Conservation (phyloP, 1,140 invertebrate genomes). For the Saccostrea glomerata region DNA sequence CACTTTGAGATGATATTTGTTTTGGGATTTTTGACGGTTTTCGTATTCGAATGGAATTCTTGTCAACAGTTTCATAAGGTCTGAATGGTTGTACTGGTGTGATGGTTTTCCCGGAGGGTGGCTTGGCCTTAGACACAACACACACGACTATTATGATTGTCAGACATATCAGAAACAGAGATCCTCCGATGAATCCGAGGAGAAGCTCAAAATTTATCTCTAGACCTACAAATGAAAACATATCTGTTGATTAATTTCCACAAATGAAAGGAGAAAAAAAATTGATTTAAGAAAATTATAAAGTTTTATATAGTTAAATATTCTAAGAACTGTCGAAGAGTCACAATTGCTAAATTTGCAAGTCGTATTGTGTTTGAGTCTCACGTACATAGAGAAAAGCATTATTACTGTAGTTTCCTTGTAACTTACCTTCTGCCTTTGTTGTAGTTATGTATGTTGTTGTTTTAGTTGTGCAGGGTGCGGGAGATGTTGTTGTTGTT, state of each 20-base stretch:
- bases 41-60: conserved; percentile 24
- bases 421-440: conserved; percentile 9
- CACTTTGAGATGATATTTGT: conserved; percentile 18
- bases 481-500: neutral
- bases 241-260: neutral
- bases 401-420: no score
- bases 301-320: no score
- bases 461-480: conserved; percentile 7
- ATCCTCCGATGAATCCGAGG: conserved; percentile 48
- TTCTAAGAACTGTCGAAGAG: no score
- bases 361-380: no score
- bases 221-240: conserved; percentile 43
- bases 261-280: no score
- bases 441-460: conserved; percentile 4
- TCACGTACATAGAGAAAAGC: no score
- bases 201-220: conserved; percentile 45
- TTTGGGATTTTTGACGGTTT: neutral
- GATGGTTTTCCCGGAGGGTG: conserved; percentile 47
- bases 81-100: conserved; percentile 45
- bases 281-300: no score
- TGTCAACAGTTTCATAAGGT: conserved; percentile 25
- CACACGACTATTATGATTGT: conserved; percentile 50
- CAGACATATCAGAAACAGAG: conserved; percentile 46
- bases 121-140: conserved; percentile 46
- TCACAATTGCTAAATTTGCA: no score